Base-by-base conservation (phyloP, 2,888 invertebrate genomes). In the Pharmacophagus antenor region DNA sequence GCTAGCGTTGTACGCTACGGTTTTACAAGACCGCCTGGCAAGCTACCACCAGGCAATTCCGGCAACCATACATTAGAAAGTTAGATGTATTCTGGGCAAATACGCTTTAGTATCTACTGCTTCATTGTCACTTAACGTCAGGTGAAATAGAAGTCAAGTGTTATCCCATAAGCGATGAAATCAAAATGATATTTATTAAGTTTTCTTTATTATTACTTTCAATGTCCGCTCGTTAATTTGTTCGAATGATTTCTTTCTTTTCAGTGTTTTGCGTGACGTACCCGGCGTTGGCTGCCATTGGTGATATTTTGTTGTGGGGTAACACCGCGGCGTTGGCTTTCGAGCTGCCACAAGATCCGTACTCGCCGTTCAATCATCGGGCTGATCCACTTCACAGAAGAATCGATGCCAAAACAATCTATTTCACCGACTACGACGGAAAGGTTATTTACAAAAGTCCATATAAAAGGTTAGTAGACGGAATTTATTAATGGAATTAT, bases 291-390 rank as follows among this genome's bases (percentile, higher is more conserved):
- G 73, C 87, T 1, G 66, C 80, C 0, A 92, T 93, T 2, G 88
- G 91, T 0, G 92, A 92, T 62, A 92, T 93, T 50, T 92, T 95
- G 63, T 91, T 94, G 10, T 87, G 94, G 70, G 95, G 95, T 0
- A 91, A 93, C 52, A 96, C 95, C 0, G 94, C 95, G 0, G 95
- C 95, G 0, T 80, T 96, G 68, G 95, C 96, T 2, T 96, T 94
- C 92, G 94, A 95, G 71, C 77, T 96, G 47, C 96, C 96, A 0
- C 94, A 94, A 65, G 93, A 93, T 63, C 93, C 88, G 0, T 91
- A 91, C 65, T 89, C 90, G 0, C 91, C 89, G 0, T 91, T 85
- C 62, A 64, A 78, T 47, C 90, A 91, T 52, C 76, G 78, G 4
- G 91, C 85, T 0, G 91, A 91, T 54, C 90, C 91, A 0, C 70